Base-by-base conservation (phyloP, 35 echinoderm and acorn worm genomes). In the Strongylocentrotus purpuratus region DNA sequence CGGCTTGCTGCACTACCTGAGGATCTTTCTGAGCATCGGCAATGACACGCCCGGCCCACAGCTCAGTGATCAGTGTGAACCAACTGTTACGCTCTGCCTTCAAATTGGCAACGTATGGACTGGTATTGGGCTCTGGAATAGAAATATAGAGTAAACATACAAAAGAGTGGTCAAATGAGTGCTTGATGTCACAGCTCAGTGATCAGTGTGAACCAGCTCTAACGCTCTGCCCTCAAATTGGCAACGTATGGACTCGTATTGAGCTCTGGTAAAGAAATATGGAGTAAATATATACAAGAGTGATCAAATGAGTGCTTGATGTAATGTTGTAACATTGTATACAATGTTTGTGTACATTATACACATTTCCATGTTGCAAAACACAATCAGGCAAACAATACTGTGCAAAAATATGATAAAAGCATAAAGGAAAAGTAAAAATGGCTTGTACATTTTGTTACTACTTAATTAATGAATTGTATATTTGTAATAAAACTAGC, bases 51-150 rank as follows among this genome's bases (percentile, higher is more conserved):
- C 98, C 98, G 4, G 97, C 86, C 98, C 96, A 96, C 88, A 99
- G 95, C 88, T 99, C 98, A 20, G 93, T 99, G 86, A 99, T 92
- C 28, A 99, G 91, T 9, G 94, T 97, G 90, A 92, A 96, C 98
- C 98, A 99, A 88, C 96, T 96, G 47, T 99, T 99, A 7, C 98
- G 86, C 65, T 99, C 98, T 52, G 95, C 95, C 85, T 99, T 99
- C 33, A 99, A 86, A 88, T 97, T 99, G 60, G 97, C 98, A 90
- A 96, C 96, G 88, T 96, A 99, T 0, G 96, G 96, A 33, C 70
- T 70, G 14, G 85, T 95, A 33, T 86, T 58, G 5, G 88, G 48
- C 20, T 65, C 95, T 95, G 31, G 18, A 87, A 45, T 12, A 5
- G 8, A 85, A 86, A 31, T 55, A 15, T 55, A 0, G 50, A 55